A percentile compares a stretch with the other conserved stretches of the same genome.
phyloP scores from a whole-genome alignment of 2,888 invertebrate species.

The Spatulosminthurus flaviceps region DNA sequence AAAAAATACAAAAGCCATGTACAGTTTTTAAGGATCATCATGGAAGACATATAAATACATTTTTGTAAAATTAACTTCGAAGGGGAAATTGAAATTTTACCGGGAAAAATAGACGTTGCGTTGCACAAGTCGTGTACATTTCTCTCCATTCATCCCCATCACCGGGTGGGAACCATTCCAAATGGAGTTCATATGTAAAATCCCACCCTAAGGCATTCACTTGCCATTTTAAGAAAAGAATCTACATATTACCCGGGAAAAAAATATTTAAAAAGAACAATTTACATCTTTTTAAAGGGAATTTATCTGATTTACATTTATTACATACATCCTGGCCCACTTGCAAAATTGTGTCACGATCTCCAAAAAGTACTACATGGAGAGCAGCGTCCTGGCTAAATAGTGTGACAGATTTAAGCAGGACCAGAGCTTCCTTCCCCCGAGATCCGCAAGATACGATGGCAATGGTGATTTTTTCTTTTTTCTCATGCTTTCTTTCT shows the following conservation, averaged over 20 bases:
- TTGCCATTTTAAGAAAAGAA: conserved; percentile 26
- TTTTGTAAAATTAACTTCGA: too few relatives aligned
- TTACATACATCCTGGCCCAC: conserved; percentile 1
- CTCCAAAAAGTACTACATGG: conserved; percentile 23
- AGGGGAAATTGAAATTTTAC: conserved; percentile 71
- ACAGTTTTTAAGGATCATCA: too few relatives aligned
- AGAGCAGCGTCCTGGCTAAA: conserved; percentile 35
- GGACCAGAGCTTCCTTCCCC: not conserved
- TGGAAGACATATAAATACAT: too few relatives aligned
- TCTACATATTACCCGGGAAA: not conserved
- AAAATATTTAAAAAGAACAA: too few relatives aligned
- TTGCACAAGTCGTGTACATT: conserved; percentile 92
- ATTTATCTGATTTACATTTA: not conserved
- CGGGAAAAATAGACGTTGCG: conserved; percentile 91
- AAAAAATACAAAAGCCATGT: not conserved
- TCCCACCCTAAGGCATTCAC: conserved; percentile 28
- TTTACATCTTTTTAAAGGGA: not conserved
- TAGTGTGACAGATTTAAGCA: conserved; percentile 19
- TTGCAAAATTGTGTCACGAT: not conserved
- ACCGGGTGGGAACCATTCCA: conserved; percentile 39
- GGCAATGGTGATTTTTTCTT: conserved; percentile 20
- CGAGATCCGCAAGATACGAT: conserved; percentile 19
- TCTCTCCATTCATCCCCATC: conserved; percentile 75
- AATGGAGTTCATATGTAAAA: conserved; percentile 33
- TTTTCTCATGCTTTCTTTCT: not conserved